Percentiles rank a stretch among this genome's conserved stretches.
These are phyloP conservation scores for Notocelia uddmanniana DNA, from an alignment of 2,888 invertebrate genomes.

Conservation along the genomic window DNA sequence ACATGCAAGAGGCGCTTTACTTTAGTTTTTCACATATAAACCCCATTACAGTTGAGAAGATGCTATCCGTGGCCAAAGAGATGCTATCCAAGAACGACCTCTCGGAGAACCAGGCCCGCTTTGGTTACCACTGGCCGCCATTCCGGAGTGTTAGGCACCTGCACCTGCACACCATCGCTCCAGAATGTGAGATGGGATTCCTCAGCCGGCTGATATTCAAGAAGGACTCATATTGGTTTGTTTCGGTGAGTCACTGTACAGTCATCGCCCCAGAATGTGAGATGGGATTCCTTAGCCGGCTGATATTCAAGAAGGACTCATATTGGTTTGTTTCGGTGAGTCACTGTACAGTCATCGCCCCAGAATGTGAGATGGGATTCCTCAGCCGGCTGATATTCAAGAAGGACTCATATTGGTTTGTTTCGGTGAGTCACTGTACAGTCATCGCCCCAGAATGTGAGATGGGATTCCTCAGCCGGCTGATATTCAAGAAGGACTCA, in stretches of 20 bases:
- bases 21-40: too few species aligned
- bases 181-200: conserved; percentile 90
- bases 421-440: conserved; percentile 89
- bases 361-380: conserved; percentile 90
- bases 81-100: conserved; percentile 81
- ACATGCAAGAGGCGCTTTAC: too few species aligned
- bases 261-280: conserved; percentile 91
- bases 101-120: conserved; percentile 69
- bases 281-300: conserved; percentile 88
- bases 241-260: conserved; percentile 89
- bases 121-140: conserved; percentile 97
- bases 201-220: conserved; percentile 88
- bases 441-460: conserved; percentile 91
- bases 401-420: conserved; percentile 93
- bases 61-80: conserved; percentile 84
- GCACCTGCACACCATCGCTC: conserved; percentile 95
- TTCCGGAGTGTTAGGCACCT: conserved; percentile 93
- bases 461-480: conserved; percentile 88
- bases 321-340: conserved; percentile 94
- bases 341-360: conserved; percentile 90
- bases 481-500: conserved; percentile 90
- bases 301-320: conserved; percentile 90
- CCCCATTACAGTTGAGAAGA: conserved; percentile 86
- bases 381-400: conserved; percentile 88
- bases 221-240: conserved; percentile 93